Percentiles rank a stretch among this genome's conserved stretches.
Conservation (phyloP, 1,140 invertebrate genomes). For the Himalopsyche phryganea region DNA sequence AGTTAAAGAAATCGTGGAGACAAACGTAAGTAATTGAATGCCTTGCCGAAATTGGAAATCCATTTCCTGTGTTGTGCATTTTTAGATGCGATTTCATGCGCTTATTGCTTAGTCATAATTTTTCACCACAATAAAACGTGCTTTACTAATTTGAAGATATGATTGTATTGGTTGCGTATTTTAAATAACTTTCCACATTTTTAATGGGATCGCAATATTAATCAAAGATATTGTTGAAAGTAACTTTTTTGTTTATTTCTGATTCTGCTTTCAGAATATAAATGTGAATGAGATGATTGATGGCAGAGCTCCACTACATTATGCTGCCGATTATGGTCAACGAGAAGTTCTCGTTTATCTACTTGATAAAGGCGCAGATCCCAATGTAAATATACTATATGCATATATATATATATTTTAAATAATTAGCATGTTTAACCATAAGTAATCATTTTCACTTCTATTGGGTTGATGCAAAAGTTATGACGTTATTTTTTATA, state of each 20-base stretch:
- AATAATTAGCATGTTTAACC: too few species aligned
- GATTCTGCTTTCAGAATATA: slow-evolving; percentile 62
- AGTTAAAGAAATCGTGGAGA: slow-evolving; percentile 82
- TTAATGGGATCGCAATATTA: background rate
- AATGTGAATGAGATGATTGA: slow-evolving; percentile 84
- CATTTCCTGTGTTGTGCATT: background rate
- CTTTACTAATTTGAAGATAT: background rate
- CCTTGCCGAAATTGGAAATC: background rate
- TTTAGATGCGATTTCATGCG: background rate
- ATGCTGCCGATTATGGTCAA: slow-evolving; percentile 95
- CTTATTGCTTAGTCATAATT: background rate
- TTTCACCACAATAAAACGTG: background rate
- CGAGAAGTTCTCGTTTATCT: slow-evolving; percentile 85
- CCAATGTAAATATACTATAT: slow-evolving; percentile 93
- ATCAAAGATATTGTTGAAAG: background rate
- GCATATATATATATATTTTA: background rate
- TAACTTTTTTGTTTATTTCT: slow-evolving; percentile 4
- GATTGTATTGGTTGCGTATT: background rate
- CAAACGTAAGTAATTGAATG: slow-evolving; percentile 59
- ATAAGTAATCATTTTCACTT: background rate
- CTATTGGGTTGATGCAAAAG: background rate
- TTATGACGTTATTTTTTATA: too few species aligned
- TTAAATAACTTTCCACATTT: background rate
- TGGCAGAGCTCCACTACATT: slow-evolving; percentile 80
- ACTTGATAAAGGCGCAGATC: slow-evolving; percentile 82